Evolutionary conservation across 2,113 vertebrate species (phyloP).

Genomic region (Propithecus coquereli): DNA sequence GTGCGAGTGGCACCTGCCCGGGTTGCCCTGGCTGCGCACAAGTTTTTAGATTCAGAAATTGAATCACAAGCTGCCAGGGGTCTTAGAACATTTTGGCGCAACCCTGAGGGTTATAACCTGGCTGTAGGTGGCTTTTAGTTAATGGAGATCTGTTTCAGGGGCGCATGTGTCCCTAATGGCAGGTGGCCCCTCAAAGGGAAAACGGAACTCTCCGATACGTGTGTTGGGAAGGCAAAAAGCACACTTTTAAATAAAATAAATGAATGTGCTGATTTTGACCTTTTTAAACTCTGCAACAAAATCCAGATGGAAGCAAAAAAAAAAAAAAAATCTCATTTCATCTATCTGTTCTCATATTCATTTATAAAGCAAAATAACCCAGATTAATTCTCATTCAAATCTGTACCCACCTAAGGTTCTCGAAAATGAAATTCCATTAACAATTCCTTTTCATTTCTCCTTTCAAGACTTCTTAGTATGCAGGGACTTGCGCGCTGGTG

Average conservation of each 20-base stretch:
- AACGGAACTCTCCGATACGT: rapidly evolving
- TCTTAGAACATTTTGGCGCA: rapidly evolving
- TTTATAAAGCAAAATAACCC: conserved; percentile 34
- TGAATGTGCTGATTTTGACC: conserved; percentile 10
- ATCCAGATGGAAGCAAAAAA: background rate
- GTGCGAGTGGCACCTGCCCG: rapidly evolving
- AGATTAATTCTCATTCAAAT: conserved; percentile 26
- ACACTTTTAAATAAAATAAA: background rate
- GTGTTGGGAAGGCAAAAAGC: background rate
- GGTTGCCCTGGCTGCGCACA: background rate
- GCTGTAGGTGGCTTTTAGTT: rapidly evolving
- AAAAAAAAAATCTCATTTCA: background rate
- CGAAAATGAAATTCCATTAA: conserved; percentile 15
- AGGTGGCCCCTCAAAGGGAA: background rate
- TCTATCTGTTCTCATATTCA: background rate
- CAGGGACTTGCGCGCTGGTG: background rate
- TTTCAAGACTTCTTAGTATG: background rate
- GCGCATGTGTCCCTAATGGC: background rate
- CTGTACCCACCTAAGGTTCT: background rate
- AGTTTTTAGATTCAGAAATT: background rate
- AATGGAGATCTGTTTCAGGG: background rate
- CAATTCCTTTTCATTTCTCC: background rate
- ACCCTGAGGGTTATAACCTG: rapidly evolving
- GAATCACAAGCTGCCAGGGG: rapidly evolving
- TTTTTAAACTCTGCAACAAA: background rate